Evolutionary conservation across 2,888 invertebrate species (phyloP).

Genomic region (Cyclophora punctaria): DNA sequence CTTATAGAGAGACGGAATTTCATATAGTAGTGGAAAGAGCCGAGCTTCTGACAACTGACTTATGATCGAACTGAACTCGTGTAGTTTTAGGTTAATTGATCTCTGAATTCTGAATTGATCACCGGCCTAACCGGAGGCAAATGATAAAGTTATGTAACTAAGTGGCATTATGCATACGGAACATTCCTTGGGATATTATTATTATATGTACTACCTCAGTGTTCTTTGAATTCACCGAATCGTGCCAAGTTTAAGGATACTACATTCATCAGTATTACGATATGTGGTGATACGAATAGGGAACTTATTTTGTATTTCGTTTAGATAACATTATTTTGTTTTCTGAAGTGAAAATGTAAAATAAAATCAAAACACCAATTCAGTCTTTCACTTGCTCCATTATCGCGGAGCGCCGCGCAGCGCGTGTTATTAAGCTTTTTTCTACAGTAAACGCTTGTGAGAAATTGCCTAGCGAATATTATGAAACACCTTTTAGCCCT

Average conservation of each 20-base stretch:
- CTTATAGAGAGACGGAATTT: slow-evolving; percentile 89
- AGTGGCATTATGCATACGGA: slow-evolving; percentile 14
- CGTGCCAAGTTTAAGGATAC: slow-evolving; percentile 49
- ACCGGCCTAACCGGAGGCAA: slow-evolving; percentile 14
- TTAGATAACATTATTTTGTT: slow-evolving; percentile 26
- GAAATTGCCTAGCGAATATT: slow-evolving; percentile 23
- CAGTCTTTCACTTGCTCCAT: slow-evolving; percentile 18
- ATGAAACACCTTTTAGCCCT: slow-evolving; percentile 6
- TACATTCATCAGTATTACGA: slow-evolving; percentile 49
- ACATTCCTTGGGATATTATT: slow-evolving; percentile 23
- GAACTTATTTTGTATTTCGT: slow-evolving; percentile 15
- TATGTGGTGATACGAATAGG: slow-evolving; percentile 20
- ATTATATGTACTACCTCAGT: slow-evolving; percentile 42
- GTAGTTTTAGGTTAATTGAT: slow-evolving; percentile 19
- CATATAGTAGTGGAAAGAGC: slow-evolving; percentile 90
- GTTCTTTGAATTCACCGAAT: slow-evolving; percentile 23
- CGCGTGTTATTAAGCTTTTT: slow-evolving; percentile 3
- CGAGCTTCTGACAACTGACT: slow-evolving; percentile 86
- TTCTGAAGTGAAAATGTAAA: slow-evolving; percentile 11
- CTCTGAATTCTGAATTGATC: slow-evolving; percentile 20
- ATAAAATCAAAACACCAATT: slow-evolving; percentile 24
- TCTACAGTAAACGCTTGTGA: slow-evolving; percentile 11
- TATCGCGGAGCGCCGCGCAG: neutral
- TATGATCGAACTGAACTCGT: slow-evolving; percentile 50
- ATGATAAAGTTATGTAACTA: slow-evolving; percentile 8